phyloP scores from a whole-genome alignment of 1,140 invertebrate genomes.

The Chrysomallon squamiferum region DNA sequence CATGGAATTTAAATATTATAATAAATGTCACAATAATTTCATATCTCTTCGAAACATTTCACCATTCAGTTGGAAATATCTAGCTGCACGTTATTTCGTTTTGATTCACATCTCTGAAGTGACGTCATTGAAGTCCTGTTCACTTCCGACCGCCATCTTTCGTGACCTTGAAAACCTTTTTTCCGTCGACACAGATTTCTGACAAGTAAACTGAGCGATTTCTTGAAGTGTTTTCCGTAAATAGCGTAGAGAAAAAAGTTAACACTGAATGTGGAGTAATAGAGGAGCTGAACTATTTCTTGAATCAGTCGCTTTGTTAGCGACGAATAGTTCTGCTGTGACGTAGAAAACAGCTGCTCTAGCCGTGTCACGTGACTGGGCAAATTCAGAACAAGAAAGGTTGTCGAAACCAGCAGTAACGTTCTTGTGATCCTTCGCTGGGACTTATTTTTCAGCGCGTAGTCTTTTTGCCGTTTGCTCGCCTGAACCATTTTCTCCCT shows the following conservation, averaged over 20 bases:
- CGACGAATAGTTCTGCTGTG: not conserved
- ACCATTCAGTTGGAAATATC: no score
- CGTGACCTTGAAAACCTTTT: not conserved
- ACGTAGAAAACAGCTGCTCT: conserved; percentile 41
- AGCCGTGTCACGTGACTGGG: conserved; percentile 65
- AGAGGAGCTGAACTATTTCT: conserved; percentile 57
- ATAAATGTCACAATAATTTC: no score
- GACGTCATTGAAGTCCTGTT: conserved; percentile 1
- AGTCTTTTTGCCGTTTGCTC: not conserved
- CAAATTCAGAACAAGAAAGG: conserved; percentile 79
- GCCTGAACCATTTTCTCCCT: not conserved
- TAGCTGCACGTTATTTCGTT: no score
- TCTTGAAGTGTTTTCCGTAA: conserved; percentile 37
- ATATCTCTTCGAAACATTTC: no score
- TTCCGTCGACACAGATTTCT: not conserved
- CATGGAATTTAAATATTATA: no score
- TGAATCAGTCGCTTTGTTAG: conserved; percentile 21
- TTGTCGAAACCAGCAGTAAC: conserved; percentile 79
- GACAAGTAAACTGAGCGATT: conserved; percentile 14
- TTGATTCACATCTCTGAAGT: not conserved
- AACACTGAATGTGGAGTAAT: conserved; percentile 83
- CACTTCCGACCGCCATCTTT: not conserved
- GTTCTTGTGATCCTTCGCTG: conserved; percentile 81
- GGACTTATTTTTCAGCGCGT: conserved; percentile 64
- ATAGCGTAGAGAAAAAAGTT: conserved; percentile 80